These are phyloP conservation scores for Drosophila mayaguana DNA, from an alignment of 2,888 invertebrate genomes.

Conservation along the genomic window DNA sequence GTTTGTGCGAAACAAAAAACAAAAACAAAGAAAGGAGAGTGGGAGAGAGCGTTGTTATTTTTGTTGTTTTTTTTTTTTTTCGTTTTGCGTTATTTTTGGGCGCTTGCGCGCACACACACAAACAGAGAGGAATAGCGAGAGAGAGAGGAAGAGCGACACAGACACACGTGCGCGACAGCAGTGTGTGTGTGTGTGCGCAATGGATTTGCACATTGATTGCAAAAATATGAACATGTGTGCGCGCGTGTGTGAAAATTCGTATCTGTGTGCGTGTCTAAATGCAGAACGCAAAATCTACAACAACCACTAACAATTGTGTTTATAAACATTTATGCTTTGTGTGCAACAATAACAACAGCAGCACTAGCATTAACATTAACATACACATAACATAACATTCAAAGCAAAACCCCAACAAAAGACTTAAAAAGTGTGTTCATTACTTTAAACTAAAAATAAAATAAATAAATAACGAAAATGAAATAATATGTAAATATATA, in stretches of 20 bases:
- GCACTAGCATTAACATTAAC: slow-evolving; percentile 23
- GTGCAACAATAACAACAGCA: slow-evolving; percentile 17
- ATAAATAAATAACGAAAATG: slow-evolving; percentile 21
- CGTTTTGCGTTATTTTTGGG: slow-evolving; percentile 38
- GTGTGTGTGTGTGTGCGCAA: slow-evolving; percentile 39
- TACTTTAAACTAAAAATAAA: slow-evolving; percentile 65
- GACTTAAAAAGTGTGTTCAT: slow-evolving; percentile 76
- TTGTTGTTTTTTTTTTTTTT: slow-evolving; percentile 35
- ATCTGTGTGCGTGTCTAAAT: slow-evolving; percentile 43
- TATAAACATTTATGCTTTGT: slow-evolving; percentile 9
- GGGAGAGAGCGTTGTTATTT: slow-evolving; percentile 26
- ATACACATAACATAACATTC: slow-evolving; percentile 43
- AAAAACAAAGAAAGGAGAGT: slow-evolving; percentile 12
- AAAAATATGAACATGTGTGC: slow-evolving; percentile 19
- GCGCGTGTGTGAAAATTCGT: slow-evolving; percentile 23
- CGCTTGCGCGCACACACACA: slow-evolving; percentile 35
- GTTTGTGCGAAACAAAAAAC: slow-evolving; percentile 12
- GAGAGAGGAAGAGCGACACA: background rate
- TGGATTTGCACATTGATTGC: slow-evolving; percentile 52
- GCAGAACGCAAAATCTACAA: slow-evolving; percentile 39
- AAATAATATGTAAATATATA: slow-evolving; percentile 15
- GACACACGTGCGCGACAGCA: slow-evolving; percentile 25
- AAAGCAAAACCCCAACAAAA: slow-evolving; percentile 67
- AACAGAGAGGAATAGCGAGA: background rate
- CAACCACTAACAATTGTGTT: slow-evolving; percentile 20